Conservation (phyloP, 2,797 vertebrate genomes). For the Neoniphon sammara region DNA sequence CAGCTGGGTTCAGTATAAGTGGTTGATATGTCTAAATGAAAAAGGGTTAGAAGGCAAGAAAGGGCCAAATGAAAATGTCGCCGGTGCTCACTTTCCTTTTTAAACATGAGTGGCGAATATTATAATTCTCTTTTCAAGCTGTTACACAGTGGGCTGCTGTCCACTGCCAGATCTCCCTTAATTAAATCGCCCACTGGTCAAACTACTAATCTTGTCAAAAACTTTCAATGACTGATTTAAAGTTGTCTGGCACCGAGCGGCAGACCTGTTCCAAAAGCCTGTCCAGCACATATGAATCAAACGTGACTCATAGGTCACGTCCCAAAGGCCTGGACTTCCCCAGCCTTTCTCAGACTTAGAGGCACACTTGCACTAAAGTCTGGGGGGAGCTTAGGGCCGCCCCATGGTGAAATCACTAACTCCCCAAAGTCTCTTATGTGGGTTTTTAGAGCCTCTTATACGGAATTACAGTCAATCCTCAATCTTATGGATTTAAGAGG, state of each 20-base stretch:
- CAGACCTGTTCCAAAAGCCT: conserved; percentile 18
- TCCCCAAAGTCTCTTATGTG: conserved; percentile 68
- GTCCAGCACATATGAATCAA: conserved; percentile 33
- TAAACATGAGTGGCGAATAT: conserved; percentile 10
- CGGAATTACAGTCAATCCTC: conserved; percentile 71
- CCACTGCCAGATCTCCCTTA: neutral
- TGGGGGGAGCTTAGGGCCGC: conserved; percentile 58
- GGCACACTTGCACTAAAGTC: conserved; percentile 46
- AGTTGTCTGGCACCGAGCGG: conserved; percentile 17
- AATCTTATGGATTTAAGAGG: conserved; percentile 73
- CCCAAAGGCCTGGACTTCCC: conserved; percentile 41
- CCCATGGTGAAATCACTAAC: conserved; percentile 60
- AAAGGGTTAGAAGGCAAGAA: no score
- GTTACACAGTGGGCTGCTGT: conserved; percentile 9
- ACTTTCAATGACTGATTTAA: conserved; percentile 16
- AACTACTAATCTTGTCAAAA: neutral
- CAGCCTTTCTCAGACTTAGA: conserved; percentile 15
- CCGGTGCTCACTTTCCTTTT: no score
- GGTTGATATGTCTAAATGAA: no score
- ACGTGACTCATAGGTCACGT: conserved; percentile 55
- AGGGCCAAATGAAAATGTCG: neutral
- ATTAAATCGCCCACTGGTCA: neutral
- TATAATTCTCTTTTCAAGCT: conserved; percentile 20
- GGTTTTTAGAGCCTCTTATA: conserved; percentile 73
- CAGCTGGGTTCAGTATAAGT: no score